Percentiles rank a stretch among this genome's conserved stretches.
phyloP scores from a whole-genome alignment of 2,888 invertebrate genomes.

The Tanytarsus gracilentus region DNA sequence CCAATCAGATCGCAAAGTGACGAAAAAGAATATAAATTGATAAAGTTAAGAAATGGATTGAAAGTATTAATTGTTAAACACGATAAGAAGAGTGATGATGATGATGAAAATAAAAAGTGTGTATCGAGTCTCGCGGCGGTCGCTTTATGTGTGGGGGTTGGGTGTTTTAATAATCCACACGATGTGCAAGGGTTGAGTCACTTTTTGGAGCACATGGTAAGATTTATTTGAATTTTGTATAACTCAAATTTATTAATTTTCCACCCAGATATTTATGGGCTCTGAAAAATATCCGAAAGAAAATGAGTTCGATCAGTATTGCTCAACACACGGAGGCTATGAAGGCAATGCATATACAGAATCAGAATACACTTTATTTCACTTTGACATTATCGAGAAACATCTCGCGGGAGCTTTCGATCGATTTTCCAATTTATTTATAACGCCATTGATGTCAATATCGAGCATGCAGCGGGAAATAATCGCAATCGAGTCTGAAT shows the following conservation, averaged over 20 bases:
- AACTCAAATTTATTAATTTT: neutral
- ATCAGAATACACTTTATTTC: neutral
- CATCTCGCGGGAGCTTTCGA: slow-evolving; percentile 7
- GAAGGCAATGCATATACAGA: slow-evolving; percentile 10
- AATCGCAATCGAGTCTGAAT: slow-evolving; percentile 8
- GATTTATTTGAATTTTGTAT: neutral
- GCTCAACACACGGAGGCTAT: neutral
- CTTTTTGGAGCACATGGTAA: slow-evolving; percentile 79
- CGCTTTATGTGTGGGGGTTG: slow-evolving; percentile 64
- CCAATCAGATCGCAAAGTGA: neutral
- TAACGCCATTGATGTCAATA: slow-evolving; percentile 8
- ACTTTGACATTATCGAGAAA: slow-evolving; percentile 2
- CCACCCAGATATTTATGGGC: slow-evolving; percentile 68
- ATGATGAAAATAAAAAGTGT: slow-evolving; percentile 31
- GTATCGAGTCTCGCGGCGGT: slow-evolving; percentile 55
- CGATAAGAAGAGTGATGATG: slow-evolving; percentile 31
- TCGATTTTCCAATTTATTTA: slow-evolving; percentile 7
- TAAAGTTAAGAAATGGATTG: slow-evolving; percentile 60
- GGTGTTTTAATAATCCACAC: slow-evolving; percentile 67
- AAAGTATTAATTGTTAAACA: slow-evolving; percentile 54
- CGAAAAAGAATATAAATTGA: slow-evolving; percentile 41
- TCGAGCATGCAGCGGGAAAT: neutral
- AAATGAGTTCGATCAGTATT: slow-evolving; percentile 71
- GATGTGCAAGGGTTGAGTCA: slow-evolving; percentile 73
- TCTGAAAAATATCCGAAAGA: slow-evolving; percentile 80